Conservation (phyloP, 2,888 invertebrate species). For the Epinotia bilunana region DNA sequence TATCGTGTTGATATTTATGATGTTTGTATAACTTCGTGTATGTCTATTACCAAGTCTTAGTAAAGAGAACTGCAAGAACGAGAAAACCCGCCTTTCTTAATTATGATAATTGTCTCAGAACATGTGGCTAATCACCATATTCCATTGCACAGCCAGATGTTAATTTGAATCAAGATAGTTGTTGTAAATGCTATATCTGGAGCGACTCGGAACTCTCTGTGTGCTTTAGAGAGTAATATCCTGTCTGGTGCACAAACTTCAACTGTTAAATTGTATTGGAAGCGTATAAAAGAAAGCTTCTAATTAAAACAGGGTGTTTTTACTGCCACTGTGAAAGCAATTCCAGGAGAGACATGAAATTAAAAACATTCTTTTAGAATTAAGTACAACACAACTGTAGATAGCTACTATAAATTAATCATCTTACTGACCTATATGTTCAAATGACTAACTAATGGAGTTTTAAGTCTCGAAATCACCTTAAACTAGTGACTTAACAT, state of each 20-base stretch:
- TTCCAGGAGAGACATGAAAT: not conserved
- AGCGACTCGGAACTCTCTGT: constrained; percentile 6
- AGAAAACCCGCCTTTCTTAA: not conserved
- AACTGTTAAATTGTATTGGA: constrained; percentile 15
- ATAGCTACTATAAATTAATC: not conserved
- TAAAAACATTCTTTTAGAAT: not conserved
- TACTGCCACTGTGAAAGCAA: not conserved
- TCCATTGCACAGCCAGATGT: constrained; percentile 24
- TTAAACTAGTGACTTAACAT: too few species aligned
- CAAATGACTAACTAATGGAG: not conserved
- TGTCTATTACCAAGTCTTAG: too few species aligned
- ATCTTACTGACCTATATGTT: not conserved
- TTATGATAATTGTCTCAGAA: not conserved
- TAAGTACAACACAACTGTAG: not conserved
- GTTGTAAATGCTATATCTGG: constrained; percentile 7
- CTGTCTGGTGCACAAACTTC: constrained; percentile 5
- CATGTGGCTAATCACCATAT: constrained; percentile 20
- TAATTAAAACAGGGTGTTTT: constrained; percentile 23
- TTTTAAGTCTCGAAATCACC: too few species aligned
- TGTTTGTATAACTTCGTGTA: not conserved
- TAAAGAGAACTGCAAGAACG: too few species aligned
- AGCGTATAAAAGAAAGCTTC: constrained; percentile 11
- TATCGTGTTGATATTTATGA: not conserved
- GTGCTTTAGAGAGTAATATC: constrained; percentile 25
- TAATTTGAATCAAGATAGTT: constrained; percentile 30